Conservation (phyloP, 2,797 vertebrate genomes). For the Pyrocephalus nanus region DNA sequence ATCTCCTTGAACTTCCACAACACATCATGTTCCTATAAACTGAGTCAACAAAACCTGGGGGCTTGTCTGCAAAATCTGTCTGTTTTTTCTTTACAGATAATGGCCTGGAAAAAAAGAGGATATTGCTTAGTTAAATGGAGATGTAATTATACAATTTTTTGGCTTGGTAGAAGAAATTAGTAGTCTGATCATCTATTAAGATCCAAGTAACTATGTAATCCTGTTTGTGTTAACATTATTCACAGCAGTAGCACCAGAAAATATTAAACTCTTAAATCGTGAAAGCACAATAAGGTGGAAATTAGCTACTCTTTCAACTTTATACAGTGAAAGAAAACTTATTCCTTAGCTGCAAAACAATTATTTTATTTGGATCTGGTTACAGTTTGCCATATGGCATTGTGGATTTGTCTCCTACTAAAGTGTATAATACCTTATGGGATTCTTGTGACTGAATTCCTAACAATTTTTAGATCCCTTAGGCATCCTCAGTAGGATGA, state of each 20-base stretch:
- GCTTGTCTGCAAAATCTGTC: not conserved
- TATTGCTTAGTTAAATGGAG: not conserved
- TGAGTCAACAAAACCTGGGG: not conserved
- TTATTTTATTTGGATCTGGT: not conserved
- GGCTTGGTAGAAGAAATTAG: not conserved
- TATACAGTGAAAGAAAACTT: not conserved
- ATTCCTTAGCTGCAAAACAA: not conserved
- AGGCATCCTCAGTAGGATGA: not conserved
- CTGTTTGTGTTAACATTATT: not conserved
- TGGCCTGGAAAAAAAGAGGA: accelerated
- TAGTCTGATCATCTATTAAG: not conserved
- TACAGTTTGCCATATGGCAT: not conserved
- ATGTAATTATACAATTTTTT: not conserved
- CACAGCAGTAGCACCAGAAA: not conserved
- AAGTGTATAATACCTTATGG: not conserved
- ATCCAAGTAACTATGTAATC: not conserved
- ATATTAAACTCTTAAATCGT: not conserved
- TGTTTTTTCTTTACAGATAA: not conserved
- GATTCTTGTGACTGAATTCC: not conserved
- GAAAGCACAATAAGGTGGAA: not conserved
- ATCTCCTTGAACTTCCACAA: not conserved
- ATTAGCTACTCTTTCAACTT: not conserved
- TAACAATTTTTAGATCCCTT: not conserved
- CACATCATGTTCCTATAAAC: not conserved
- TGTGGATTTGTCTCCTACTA: not conserved